Evolutionary conservation across 2,113 vertebrate genomes (phyloP), one percentile per base, ranked within the genome.

Genomic region (Melanostigma gelatinosum): DNA sequence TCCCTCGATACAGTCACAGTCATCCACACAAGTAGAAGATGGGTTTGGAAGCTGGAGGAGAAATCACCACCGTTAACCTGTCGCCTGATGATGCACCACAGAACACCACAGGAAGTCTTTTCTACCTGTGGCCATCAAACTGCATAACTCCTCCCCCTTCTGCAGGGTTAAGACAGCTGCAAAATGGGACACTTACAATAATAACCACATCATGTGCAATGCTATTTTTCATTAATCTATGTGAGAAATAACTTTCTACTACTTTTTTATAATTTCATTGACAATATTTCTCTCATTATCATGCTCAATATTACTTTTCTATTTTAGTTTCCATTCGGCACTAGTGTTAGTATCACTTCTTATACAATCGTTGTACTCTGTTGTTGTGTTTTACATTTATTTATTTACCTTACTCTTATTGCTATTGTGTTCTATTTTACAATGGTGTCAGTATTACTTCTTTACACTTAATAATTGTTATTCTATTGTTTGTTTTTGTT

Each of bases 1-100:
- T 40, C 89, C 90, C 48, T 76, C 64, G 2, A 60, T 61, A 34
- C 90, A 93, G 85, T 92, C 84, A 63, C 46, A 81, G 11, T 93
- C 87, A n/a, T 90, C 82, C 54, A 27, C 18, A 24, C 89, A 93
- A 8, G 20, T 61, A 6, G 85, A 70, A 6, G 79, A 83, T 7
- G 79, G 89, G 63, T 29, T 66, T 61, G 90, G 90, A 65, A 85
- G 24, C 92, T 93, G 63, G 10, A 77, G 66, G 52, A 84, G 54
- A 72, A 76, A 73, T 38, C 10, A 12, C 0, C n/a, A 3, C 8
- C 12, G 75, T 77, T 69, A 61, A 61, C 52, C 16, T 52, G 29
- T 34, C 13, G 4, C 22, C 52, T 55, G 52, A 32, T 60, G 15
- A 8, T 29, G 27, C 55, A 15, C 27, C 55, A 29, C 57, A 32